Evolutionary conservation across 2,113 vertebrate genomes (phyloP).

Genomic region (Oryzias curvinotus): DNA sequence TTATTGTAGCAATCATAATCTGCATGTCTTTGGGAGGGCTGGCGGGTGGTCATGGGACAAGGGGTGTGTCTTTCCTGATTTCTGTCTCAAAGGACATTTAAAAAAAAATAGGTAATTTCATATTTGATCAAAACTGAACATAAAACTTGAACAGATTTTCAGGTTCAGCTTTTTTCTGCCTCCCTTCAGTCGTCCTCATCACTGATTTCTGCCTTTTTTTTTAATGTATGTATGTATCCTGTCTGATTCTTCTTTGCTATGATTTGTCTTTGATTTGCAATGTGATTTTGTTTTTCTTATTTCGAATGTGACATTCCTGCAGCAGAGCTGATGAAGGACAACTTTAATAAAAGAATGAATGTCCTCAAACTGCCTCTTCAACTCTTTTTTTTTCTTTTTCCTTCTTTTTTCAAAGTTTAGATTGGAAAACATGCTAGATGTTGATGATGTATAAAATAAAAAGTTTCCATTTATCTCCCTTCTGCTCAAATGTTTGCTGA

Average conservation of each 20-base stretch:
- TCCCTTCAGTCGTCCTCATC: constrained; percentile 36
- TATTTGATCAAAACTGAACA: constrained; percentile 3
- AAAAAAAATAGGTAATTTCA: not conserved
- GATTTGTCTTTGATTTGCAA: constrained; percentile 63
- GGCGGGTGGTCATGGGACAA: no score
- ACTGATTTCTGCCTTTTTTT: constrained; percentile 28
- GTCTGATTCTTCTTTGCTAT: constrained; percentile 75
- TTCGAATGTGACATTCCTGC: constrained; percentile 86
- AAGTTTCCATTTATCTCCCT: no score
- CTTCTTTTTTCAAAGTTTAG: no score
- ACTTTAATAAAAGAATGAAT: constrained; percentile 94
- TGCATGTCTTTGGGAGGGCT: not conserved
- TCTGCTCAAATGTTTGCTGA: no score
- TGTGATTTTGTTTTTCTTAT: constrained; percentile 65
- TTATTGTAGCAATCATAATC: not conserved
- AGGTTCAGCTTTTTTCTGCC: constrained; percentile 29
- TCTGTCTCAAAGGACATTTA: no score
- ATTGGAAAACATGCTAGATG: no score
- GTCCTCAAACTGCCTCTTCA: constrained; percentile 39
- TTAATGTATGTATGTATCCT: constrained; percentile 75
- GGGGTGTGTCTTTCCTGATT: no score
- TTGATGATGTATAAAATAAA: no score
- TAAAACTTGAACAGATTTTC: no score
- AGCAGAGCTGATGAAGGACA: constrained; percentile 81
- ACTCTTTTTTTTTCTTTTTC: no score